Conservation (phyloP, 2,888 invertebrate genomes). For the Drosophila acutilabella region DNA sequence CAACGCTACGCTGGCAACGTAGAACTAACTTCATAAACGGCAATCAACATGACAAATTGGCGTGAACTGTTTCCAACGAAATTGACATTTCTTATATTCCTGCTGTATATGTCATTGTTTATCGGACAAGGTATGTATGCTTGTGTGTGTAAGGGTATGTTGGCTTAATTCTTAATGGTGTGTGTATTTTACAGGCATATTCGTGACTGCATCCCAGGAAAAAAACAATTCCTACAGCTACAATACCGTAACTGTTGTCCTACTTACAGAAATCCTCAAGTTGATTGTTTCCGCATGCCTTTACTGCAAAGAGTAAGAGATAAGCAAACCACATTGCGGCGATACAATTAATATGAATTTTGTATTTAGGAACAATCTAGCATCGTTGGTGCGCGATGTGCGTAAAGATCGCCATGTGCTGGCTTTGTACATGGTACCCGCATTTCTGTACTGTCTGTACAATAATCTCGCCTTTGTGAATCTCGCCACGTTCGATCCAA, state of each 20-base stretch:
- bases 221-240: slow-evolving; percentile 93
- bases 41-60: slow-evolving; percentile 84
- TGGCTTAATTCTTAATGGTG: not conserved
- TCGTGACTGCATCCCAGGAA: slow-evolving; percentile 95
- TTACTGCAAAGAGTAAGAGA: slow-evolving; percentile 89
- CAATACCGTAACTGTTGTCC: slow-evolving; percentile 94
- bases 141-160: not conserved
- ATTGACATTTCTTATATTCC: slow-evolving; percentile 92
- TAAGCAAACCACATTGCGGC: not conserved
- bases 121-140: slow-evolving; percentile 93
- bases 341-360: not conserved
- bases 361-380: slow-evolving; percentile 68
- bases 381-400: slow-evolving; percentile 82
- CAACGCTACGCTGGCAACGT: slow-evolving; percentile 38
- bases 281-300: slow-evolving; percentile 89
- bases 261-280: slow-evolving; percentile 95
- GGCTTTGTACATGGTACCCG: slow-evolving; percentile 94
- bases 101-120: slow-evolving; percentile 94
- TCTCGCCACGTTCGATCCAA: slow-evolving; percentile 96
- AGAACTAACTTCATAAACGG: not conserved
- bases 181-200: slow-evolving; percentile 89
- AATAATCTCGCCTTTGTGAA: slow-evolving; percentile 97
- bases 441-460: slow-evolving; percentile 96
- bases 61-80: slow-evolving; percentile 93
- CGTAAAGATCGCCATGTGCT: slow-evolving; percentile 89